Evolutionary conservation across 2,113 vertebrate species (phyloP), one percentile per base, ranked within the genome.

Genomic region (Suncus etruscus): DNA sequence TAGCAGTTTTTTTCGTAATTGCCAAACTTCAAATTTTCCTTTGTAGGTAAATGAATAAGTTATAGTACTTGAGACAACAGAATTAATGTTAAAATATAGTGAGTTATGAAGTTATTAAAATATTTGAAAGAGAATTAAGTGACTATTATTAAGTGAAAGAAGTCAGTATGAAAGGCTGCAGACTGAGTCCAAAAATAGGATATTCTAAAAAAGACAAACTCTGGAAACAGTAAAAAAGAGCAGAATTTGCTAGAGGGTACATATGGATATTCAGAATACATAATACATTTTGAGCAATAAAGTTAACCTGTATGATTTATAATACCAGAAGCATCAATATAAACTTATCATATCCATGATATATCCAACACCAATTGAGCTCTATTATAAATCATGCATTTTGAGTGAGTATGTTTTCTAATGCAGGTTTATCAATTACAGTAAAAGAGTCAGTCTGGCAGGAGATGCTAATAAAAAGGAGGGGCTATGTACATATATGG

Each of bases 11-110:
- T 25, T 82, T 45, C n/a, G 29, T 20, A 72, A 50, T 10, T 69
- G 65, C 8, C n/a, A 31, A 74, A 93, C 47, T 5, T 24, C 15
- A 83, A 79, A 16, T 50, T 76, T 6, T 66, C 6, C 63, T 91
- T 45, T 39, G 45, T 11, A 66, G 48, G 9, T 47, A 22, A 92
- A 78, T 58, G 25, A 20, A 84, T 85, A 61, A 68, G 88, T 25
- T 74, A 84, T 50, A 8, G n/a, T 39, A n/a, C 6, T 50, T 66
- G 10, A 73, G 25, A 70, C 15, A 92, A 12, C 25, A 24, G 5
- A 58, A 18, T 86, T 47, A 70, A 3, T 65, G 12, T 29, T 63
- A 94, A 92, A 77, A 79, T 65, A 29, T 79, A 80, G 58, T 51
- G 12, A 83, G 4, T 29, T 81, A 61, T n/a, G 8, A 39, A 77